A percentile compares a stretch with the other conserved stretches of the same genome.
phyloP scores from a whole-genome alignment of 2,888 invertebrate genomes.

The Loripinus fragilis region DNA sequence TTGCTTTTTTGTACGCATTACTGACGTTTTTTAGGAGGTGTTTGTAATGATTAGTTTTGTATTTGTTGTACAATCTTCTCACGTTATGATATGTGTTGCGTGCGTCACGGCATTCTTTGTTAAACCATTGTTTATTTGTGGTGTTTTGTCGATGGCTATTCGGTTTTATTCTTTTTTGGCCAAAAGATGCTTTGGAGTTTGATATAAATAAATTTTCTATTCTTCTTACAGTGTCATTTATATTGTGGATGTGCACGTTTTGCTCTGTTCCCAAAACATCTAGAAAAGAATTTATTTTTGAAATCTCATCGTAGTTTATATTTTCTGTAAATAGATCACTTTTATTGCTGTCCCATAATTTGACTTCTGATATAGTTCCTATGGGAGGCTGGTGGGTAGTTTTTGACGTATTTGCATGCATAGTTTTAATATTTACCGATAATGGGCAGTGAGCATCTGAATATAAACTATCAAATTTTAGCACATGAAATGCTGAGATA shows the following conservation, averaged over 20 bases:
- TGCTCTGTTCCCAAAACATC: no score
- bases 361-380: neutral
- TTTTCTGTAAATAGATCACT: neutral
- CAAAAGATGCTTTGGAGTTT: neutral
- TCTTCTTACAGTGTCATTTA: neutral
- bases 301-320: neutral
- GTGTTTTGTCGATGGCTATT: neutral
- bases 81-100: neutral
- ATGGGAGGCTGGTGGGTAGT: neutral
- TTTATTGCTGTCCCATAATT: neutral
- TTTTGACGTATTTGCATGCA: neutral
- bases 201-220: neutral
- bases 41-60: slow-evolving; percentile 2
- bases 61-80: neutral
- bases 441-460: neutral
- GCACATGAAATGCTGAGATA: neutral
- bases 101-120: neutral
- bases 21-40: neutral
- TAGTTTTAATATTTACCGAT: neutral
- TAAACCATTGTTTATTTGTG: neutral
- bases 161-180: neutral
- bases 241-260: neutral
- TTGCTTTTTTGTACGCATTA: neutral
- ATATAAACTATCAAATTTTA: neutral
- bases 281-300: no score